phyloP scores from a whole-genome alignment of 1,140 invertebrate species.

The Choristoneura fumiferana region DNA sequence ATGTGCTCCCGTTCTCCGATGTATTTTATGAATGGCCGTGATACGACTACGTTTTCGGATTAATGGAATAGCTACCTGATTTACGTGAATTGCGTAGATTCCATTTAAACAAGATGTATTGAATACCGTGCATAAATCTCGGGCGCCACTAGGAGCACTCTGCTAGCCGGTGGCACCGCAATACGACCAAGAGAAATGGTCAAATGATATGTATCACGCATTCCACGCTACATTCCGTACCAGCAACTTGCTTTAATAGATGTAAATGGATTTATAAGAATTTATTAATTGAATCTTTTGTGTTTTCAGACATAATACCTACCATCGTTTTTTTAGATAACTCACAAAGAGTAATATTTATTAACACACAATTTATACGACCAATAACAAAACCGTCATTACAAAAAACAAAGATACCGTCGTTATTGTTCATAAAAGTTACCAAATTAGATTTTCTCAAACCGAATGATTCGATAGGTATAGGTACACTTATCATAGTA shows the following conservation, averaged over 20 bases:
- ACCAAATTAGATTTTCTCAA: too few relatives aligned
- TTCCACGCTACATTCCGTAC: conserved; percentile 30
- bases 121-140: conserved; percentile 43
- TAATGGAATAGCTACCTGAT: conserved; percentile 13
- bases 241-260: neutral
- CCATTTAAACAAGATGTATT: conserved; percentile 37
- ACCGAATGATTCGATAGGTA: too few relatives aligned
- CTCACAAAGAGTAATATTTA: too few relatives aligned
- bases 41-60: neutral
- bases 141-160: conserved; percentile 25
- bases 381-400: too few relatives aligned
- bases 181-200: conserved; percentile 37
- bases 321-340: too few relatives aligned
- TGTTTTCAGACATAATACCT: too few relatives aligned
- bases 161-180: conserved; percentile 34
- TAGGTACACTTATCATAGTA: too few relatives aligned
- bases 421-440: too few relatives aligned
- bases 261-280: neutral
- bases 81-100: conserved; percentile 19
- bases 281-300: neutral
- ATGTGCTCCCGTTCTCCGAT: neutral
- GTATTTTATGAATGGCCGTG: neutral
- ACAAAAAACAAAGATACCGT: too few relatives aligned
- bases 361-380: too few relatives aligned
- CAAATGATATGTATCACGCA: conserved; percentile 44